Percentiles rank a stretch among this genome's conserved stretches.
Conservation (phyloP, 2,797 vertebrate species). For the Clarias pachynema region DNA sequence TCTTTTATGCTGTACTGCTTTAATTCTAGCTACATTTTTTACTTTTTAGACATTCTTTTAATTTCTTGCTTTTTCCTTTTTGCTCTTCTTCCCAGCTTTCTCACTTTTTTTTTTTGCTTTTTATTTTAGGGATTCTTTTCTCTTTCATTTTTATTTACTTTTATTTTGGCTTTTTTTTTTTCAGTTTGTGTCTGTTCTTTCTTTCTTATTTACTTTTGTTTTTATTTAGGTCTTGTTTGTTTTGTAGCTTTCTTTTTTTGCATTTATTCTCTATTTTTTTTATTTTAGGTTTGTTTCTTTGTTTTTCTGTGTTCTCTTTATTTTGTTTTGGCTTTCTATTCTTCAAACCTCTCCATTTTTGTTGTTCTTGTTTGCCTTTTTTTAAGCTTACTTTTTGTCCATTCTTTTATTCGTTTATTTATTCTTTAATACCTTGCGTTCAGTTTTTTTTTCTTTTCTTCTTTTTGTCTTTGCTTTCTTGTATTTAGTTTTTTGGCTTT, state of each 20-base stretch:
- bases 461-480: too few relatives aligned
- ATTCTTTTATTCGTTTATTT: too few relatives aligned
- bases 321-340: neutral
- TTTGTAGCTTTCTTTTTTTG: neutral
- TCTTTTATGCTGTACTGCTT: neutral
- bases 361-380: neutral
- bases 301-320: neutral
- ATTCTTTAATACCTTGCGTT: too few relatives aligned
- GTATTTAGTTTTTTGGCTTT: too few relatives aligned
- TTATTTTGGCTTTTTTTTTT: neutral
- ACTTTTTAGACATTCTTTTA: too few relatives aligned
- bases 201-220: neutral
- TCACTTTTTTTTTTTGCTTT: neutral
- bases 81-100: neutral
- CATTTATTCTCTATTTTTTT: neutral
- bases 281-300: neutral
- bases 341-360: neutral
- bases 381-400: too few relatives aligned
- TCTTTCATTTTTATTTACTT: neutral
- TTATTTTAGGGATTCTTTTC: neutral
- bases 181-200: neutral
- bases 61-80: neutral
- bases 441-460: too few relatives aligned
- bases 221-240: neutral
- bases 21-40: neutral